A percentile compares a stretch with the other conserved stretches of the same genome.
Conservation (phyloP, 2,113 vertebrate genomes). For the Excalfactoria chinensis region DNA sequence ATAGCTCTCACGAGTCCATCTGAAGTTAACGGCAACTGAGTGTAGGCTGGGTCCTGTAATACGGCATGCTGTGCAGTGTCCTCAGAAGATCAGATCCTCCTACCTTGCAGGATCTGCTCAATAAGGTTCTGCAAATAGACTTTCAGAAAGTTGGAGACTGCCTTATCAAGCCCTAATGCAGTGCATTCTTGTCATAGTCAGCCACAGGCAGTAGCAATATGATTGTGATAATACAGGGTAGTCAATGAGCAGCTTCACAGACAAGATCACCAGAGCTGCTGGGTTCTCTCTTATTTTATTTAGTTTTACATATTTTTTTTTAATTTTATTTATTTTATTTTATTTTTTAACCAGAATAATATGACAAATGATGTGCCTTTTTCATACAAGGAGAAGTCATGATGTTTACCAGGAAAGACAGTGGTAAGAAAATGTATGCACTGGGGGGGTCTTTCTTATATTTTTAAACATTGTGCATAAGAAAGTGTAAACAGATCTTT, state of each 20-base stretch:
- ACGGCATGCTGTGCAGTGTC: accelerated
- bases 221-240: neutral
- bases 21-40: neutral
- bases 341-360: neutral
- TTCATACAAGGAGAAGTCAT: neutral
- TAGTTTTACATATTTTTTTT: no score
- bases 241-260: neutral
- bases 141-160: neutral
- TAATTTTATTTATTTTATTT: neutral
- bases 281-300: neutral
- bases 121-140: accelerated
- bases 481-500: neutral
- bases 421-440: neutral
- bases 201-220: accelerated
- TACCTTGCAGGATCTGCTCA: neutral
- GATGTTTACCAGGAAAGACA: neutral
- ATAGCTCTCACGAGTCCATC: no score
- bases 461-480: neutral
- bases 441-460: neutral
- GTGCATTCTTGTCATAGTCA: neutral
- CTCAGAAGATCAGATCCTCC: neutral
- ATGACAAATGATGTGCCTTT: neutral
- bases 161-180: accelerated
- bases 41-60: neutral
- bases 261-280: neutral